Conservation (phyloP, 2,888 invertebrate genomes). For the Nomada goodeniana region DNA sequence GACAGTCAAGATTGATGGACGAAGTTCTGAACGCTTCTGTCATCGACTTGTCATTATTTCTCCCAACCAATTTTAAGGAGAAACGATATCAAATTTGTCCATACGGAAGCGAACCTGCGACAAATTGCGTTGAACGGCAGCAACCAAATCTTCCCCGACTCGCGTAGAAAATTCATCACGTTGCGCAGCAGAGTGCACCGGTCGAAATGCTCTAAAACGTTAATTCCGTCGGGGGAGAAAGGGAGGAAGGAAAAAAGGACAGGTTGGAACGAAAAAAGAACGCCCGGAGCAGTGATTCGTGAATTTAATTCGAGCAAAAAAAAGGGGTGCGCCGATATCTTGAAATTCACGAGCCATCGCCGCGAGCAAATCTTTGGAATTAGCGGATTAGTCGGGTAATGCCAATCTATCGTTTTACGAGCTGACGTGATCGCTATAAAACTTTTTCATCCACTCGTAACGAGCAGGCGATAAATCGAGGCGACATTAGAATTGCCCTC, state of each 20-base stretch:
- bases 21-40: no score
- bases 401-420: slow-evolving; percentile 62
- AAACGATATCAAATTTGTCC: no score
- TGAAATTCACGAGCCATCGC: slow-evolving; percentile 57
- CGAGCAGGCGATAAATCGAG: slow-evolving; percentile 44
- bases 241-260: no score
- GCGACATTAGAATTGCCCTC: slow-evolving; percentile 43
- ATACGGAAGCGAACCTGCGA: no score
- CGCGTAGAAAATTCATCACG: no score
- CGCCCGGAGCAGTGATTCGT: slow-evolving; percentile 38
- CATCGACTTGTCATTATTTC: no score
- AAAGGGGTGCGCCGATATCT: slow-evolving; percentile 43
- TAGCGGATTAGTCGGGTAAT: slow-evolving; percentile 61
- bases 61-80: no score
- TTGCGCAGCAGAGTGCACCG: background rate
- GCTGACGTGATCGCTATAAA: slow-evolving; percentile 64
- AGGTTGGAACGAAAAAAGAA: no score
- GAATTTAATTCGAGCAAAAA: slow-evolving; percentile 57
- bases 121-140: no score
- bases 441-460: slow-evolving; percentile 52
- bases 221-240: slow-evolving; percentile 12
- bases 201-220: background rate
- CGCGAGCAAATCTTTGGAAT: slow-evolving; percentile 62
- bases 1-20: no score
- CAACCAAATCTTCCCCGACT: no score